These are phyloP conservation scores for Vidua macroura DNA, from an alignment of 2,113 vertebrate species.

Conservation along the genomic window DNA sequence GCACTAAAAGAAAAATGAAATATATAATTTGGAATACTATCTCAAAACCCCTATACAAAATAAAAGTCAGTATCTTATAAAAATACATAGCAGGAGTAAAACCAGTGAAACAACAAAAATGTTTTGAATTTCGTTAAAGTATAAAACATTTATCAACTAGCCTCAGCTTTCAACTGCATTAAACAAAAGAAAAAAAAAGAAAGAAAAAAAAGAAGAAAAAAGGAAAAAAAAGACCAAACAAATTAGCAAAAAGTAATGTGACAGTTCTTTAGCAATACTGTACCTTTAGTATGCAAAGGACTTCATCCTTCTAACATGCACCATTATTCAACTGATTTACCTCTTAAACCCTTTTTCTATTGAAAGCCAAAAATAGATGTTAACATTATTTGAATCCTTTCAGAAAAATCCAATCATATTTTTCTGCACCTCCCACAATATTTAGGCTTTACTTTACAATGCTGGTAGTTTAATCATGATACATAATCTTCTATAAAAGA, in stretches of 20 bases:
- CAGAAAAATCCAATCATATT: background rate
- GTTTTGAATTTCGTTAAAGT: conserved; percentile 13
- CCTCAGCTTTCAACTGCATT: conserved; percentile 11
- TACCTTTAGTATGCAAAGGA: conserved; percentile 60
- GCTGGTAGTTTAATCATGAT: conserved; percentile 29
- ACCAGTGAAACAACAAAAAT: conserved; percentile 36
- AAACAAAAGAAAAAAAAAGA: background rate
- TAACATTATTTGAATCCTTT: background rate
- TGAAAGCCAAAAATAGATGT: background rate
- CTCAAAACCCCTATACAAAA: conserved; percentile 33
- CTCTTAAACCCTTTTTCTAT: background rate
- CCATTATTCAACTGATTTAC: background rate
- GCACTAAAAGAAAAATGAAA: conserved; percentile 56
- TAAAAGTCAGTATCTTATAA: conserved; percentile 35
- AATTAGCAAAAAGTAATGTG: background rate
- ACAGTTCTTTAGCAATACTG: conserved; percentile 17
- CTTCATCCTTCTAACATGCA: conserved; percentile 44
- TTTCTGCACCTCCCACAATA: background rate
- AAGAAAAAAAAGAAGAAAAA: background rate
- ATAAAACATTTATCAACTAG: conserved; percentile 39
- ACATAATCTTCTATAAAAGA: conserved; percentile 44
- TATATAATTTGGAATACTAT: conserved; percentile 44
- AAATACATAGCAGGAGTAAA: conserved; percentile 41
- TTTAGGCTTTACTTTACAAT: conserved; percentile 32
- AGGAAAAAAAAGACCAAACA: background rate